Evolutionary conservation across 2,113 vertebrate species (phyloP), one percentile per base, ranked within the genome.

Genomic region (Cyphomyrus plagiostoma): DNA sequence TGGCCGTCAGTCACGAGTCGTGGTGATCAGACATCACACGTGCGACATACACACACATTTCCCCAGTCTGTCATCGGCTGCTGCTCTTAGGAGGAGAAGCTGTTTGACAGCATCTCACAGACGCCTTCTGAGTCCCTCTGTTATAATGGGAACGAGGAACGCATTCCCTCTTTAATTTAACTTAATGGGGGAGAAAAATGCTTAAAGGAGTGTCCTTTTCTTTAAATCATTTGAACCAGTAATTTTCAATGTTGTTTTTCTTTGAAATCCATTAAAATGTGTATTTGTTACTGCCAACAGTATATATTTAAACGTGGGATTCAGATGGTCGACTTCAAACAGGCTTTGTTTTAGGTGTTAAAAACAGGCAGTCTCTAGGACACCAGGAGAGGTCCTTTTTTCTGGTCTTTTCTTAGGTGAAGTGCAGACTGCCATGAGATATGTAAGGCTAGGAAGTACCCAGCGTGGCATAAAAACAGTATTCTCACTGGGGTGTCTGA

Each of bases 131-230:
- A 49, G n/a, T 49, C 11, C 21, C 82, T 85, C 35, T n/a, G 35
- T 23, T 46, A 46, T 19, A 2, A 15, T 48, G 48, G 83, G 9
- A 26, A 26, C 3, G 0, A 50, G 48, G 83, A 86, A 2, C 23
- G 5, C n/a, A 9, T 19, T 80, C 53, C 89, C 39, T 30, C 35
- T 89, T 89, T n/a, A 39, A 50, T 62, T 86, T 66, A 30, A 90
- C 50, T 35, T 91, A 92, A 92, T 91, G 84, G 86, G 13, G 91
- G 89, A 80, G 92, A 74, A 92, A 91, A n/a, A 53, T 85, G 66
- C 3, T 0, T 3, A 88, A 91, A 88, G 86, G 53, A 84, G 77
- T 83, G 49, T n/a, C 10, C 13, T 86, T 49, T 77, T 17, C 3
- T 86, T 49, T 85, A 1, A 50, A 50, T 86, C 19, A 30, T 86